Evolutionary conservation across 2,797 vertebrate species (phyloP).

Genomic region (Orientallactaga sibirica): DNA sequence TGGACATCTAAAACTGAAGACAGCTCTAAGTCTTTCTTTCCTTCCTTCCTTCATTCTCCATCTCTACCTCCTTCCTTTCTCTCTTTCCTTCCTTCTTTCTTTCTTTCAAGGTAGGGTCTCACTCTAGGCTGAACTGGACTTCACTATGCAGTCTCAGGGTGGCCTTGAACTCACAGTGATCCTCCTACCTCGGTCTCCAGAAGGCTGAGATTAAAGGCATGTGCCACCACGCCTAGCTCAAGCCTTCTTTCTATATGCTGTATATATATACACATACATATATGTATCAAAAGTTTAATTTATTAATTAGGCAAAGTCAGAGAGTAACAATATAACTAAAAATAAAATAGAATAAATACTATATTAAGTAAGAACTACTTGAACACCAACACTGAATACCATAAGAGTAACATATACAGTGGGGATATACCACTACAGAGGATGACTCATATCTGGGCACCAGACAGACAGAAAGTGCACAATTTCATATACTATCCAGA

Average conservation of each 20-base stretch:
- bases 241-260: background rate
- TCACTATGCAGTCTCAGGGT: too few relatives aligned
- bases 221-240: too few relatives aligned
- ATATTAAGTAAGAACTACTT: background rate
- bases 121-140: too few relatives aligned
- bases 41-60: too few relatives aligned
- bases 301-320: conserved; percentile 1
- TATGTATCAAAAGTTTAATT: background rate
- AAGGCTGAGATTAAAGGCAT: too few relatives aligned
- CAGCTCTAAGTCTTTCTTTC: too few relatives aligned
- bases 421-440: background rate
- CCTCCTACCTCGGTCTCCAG: too few relatives aligned
- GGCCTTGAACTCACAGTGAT: too few relatives aligned
- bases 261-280: background rate
- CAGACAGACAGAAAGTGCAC: background rate
- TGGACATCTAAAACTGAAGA: background rate
- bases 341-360: background rate
- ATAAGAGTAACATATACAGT: too few relatives aligned
- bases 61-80: too few relatives aligned
- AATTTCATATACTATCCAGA: background rate
- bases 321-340: background rate
- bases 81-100: too few relatives aligned
- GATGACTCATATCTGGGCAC: background rate
- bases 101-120: too few relatives aligned
- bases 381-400: background rate